Evolutionary conservation across 2,888 invertebrate genomes (phyloP), one percentile per base, ranked within the genome.

Genomic region (Strigamia maritima): DNA sequence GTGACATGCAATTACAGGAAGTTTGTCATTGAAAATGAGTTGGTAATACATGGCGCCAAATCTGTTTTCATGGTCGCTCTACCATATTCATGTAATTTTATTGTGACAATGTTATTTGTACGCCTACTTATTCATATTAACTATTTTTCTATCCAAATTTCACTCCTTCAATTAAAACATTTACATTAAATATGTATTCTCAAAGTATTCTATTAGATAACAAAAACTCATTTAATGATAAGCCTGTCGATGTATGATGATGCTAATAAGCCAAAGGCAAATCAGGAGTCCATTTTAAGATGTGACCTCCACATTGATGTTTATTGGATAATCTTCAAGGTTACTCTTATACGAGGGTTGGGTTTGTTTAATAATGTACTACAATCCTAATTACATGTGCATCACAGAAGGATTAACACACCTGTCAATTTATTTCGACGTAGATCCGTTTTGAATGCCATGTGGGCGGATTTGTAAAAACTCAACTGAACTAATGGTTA

Each of bases 221-320:
- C 2, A 26, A 26, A 70, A 70, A 28, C 26, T 70, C 26, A 26
- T 3, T 14, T n/a, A 70, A 65, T 65, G 60, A 65, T 65, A 24
- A 65, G 44, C n/a, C n/a, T 65, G 24, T 24, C 24, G 60, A 70
- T n/a, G 28, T 28, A 4, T 26, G 14, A 70, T 14, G 70, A 70
- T 70, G 70, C 70, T 70, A 70, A 70, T 70, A 70, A 70, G 70
- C 70, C 70, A 70, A 70, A 70, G 70, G 70, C 70, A 70, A 70
- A 70, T 70, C 70, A 70, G 28, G 70, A 70, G 24, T 28, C 70
- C 70, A 70, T 70, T 70, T 70, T 70, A 70, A 70, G 70, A 26
- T 26, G 12, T 70, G 70, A 70, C 70, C 70, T 70, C 70, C 70
- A 70, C 26, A 70, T 70, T 70, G 70, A 70, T 70, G 70, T 70